Evolutionary conservation across 1,140 invertebrate genomes (phyloP), one percentile per base, ranked within the genome.

Genomic region (Ceratosolen fusciceps): DNA sequence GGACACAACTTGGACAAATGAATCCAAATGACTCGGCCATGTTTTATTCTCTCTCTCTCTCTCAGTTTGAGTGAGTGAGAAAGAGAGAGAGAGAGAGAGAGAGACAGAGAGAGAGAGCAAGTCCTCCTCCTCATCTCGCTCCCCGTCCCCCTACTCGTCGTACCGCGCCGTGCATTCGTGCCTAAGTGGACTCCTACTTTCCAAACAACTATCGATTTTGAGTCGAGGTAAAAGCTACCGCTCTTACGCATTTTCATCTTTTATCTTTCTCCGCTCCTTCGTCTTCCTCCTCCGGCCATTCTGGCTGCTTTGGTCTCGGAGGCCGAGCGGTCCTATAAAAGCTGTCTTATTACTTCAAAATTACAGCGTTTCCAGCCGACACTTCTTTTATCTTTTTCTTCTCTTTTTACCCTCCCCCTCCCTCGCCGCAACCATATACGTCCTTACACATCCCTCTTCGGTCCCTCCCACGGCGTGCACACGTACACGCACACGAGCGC

Each of bases 1-100:
- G 88, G 87, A 88, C 87, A 88, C 84, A 88, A 83, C 62, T 80
- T 82, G 81, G 77, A 79, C 83, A 88, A 87, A 87, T 83, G 87
- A 84, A 58, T 43, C 12, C 12, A 43, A 43, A n/a, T n/a, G 5
- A 43, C 39, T 12, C 39, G 39, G 5, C 39, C 12, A 43, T 43
- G 39, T 43, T 43, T 7, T 43, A n/a, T n/a, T n/a, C n/a, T n/a
- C n/a, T n/a, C n/a, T n/a, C n/a, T n/a, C n/a, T n/a, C n/a, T n/a
- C n/a, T n/a, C n/a, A n/a, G n/a, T n/a, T n/a, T n/a, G n/a, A n/a
- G n/a, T n/a, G n/a, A n/a, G n/a, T n/a, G n/a, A n/a, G n/a, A n/a
- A n/a, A n/a, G n/a, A n/a, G n/a, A n/a, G n/a, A n/a, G n/a, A n/a
- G n/a, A n/a, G n/a, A n/a, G n/a, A n/a, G n/a, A n/a, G n/a, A n/a